Conservation (phyloP, 2,888 invertebrate species). For the Listrodromus nycthemerus region DNA sequence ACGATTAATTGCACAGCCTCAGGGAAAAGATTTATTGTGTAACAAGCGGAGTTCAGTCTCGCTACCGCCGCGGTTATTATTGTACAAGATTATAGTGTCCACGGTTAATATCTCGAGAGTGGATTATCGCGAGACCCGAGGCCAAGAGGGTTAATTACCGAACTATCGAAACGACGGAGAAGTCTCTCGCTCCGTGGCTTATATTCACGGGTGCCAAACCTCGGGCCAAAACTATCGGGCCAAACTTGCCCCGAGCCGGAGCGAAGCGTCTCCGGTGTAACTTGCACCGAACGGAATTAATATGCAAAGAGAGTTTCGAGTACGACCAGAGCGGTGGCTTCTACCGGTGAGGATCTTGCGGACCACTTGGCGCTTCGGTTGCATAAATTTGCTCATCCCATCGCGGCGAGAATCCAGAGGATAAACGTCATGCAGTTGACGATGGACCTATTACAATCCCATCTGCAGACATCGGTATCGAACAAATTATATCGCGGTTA, state of each 20-base stretch:
- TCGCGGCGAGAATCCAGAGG: slow-evolving; percentile 11
- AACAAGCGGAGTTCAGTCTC: not conserved
- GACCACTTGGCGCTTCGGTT: slow-evolving; percentile 69
- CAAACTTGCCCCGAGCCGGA: slow-evolving; percentile 20
- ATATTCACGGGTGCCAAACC: slow-evolving; percentile 46
- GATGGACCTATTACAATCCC: slow-evolving; percentile 22
- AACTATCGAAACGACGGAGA: slow-evolving; percentile 63
- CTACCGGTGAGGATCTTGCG: slow-evolving; percentile 45
- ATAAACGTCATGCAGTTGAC: slow-evolving; percentile 7
- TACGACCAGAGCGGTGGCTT: slow-evolving; percentile 37
- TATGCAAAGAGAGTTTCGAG: slow-evolving; percentile 59
- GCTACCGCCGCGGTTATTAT: slow-evolving; percentile 1
- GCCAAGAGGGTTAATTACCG: slow-evolving; percentile 63
- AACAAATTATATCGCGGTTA: slow-evolving; percentile 15
- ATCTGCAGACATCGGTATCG: slow-evolving; percentile 19
- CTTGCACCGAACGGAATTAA: slow-evolving; percentile 63
- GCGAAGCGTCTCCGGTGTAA: slow-evolving; percentile 11
- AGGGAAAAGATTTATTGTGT: slow-evolving; percentile 36
- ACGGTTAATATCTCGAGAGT: slow-evolving; percentile 30
- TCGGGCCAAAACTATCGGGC: slow-evolving; percentile 59
- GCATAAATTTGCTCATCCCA: slow-evolving; percentile 65
- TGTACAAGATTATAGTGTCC: slow-evolving; percentile 8
- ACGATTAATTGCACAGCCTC: slow-evolving; percentile 34
- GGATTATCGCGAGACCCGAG: slow-evolving; percentile 47
- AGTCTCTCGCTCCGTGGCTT: slow-evolving; percentile 31